Evolutionary conservation across 2,797 vertebrate species (phyloP).

Genomic region (Nannoperca australis): DNA sequence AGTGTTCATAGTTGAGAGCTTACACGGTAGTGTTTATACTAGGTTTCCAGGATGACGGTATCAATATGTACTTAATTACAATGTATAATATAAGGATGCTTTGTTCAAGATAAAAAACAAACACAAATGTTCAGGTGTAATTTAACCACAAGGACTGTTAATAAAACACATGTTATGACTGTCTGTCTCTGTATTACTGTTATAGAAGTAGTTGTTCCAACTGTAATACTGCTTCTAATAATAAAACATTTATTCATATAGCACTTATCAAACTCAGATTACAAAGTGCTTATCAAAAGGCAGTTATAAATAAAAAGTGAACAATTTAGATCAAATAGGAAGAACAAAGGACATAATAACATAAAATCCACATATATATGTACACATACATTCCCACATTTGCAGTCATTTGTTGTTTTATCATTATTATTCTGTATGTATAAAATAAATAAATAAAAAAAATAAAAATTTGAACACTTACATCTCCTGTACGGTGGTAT

Average conservation of each 20-base stretch:
- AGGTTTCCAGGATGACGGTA: background rate
- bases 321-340: background rate
- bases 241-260: background rate
- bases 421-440: background rate
- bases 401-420: background rate
- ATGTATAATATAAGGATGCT: background rate
- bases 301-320: background rate
- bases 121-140: background rate
- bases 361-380: background rate
- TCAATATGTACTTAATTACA: background rate
- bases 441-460: background rate
- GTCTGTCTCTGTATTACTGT: background rate
- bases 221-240: background rate
- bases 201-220: background rate
- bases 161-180: background rate
- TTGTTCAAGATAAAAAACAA: background rate
- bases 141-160: background rate
- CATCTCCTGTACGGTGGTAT: background rate
- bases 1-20: conserved; percentile 55
- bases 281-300: background rate
- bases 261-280: background rate
- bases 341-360: background rate
- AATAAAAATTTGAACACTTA: background rate
- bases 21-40: background rate
- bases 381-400: no score